A percentile compares a stretch with the other conserved stretches of the same genome.
Conservation (phyloP, 2,888 invertebrate species). For the Trachelus troglodyta region DNA sequence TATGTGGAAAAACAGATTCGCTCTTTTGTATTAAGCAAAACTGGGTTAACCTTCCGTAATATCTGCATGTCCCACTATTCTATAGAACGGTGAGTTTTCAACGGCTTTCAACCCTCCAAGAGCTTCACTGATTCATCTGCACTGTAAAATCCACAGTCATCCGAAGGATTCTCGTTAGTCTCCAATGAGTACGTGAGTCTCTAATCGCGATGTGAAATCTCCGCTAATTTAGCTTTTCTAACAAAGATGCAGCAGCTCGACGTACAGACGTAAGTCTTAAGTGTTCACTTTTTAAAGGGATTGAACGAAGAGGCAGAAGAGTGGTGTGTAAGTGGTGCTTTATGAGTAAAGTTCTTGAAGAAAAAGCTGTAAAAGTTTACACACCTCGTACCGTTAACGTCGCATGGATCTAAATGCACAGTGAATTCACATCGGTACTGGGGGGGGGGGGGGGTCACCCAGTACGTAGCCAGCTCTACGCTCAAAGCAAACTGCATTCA, state of each 20-base stretch:
- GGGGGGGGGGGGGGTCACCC: neutral
- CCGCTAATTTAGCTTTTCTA: neutral
- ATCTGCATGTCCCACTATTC: neutral
- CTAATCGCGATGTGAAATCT: neutral
- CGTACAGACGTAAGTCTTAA: neutral
- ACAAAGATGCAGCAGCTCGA: neutral
- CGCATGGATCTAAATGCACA: neutral
- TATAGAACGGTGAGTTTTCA: neutral
- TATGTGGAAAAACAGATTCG: neutral
- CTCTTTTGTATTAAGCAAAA: neutral
- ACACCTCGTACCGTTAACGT: neutral
- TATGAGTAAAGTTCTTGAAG: neutral
- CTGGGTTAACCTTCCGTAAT: neutral
- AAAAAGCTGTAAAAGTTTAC: neutral
- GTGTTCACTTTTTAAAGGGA: neutral
- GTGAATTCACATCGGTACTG: neutral
- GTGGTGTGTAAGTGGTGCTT: neutral
- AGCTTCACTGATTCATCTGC: neutral
- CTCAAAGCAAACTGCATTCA: conserved; percentile 17
- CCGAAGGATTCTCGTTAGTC: neutral
- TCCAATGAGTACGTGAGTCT: neutral
- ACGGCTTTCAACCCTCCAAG: neutral
- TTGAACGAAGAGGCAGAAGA: neutral
- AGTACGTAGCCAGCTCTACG: neutral
- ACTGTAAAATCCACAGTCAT: neutral